These are phyloP conservation scores for Melanophora roralis DNA, from an alignment of 2,888 invertebrate species.

Conservation along the genomic window DNA sequence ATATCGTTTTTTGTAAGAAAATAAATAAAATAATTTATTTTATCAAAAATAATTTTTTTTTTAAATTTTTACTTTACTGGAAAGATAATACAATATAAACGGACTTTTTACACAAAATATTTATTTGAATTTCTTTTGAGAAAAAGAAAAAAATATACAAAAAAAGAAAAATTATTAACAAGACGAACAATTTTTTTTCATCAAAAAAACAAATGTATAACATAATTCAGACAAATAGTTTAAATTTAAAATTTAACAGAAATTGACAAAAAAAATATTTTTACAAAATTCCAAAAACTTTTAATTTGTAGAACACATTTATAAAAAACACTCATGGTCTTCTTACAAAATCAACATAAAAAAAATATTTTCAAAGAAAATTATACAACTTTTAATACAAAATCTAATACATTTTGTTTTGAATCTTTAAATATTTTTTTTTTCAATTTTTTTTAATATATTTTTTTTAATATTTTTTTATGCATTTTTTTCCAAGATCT, in stretches of 20 bases:
- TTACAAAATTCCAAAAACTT: neutral
- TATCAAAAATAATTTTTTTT: conserved; percentile 53
- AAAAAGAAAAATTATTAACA: neutral
- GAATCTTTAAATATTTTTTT: neutral
- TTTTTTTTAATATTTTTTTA: conserved; percentile 20
- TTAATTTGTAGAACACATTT: too few relatives aligned
- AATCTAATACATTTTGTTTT: conserved; percentile 44
- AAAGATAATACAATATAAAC: conserved; percentile 17
- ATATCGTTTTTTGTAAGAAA: conserved; percentile 15
- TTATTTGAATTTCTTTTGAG: neutral
- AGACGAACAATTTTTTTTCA: too few relatives aligned
- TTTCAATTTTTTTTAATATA: conserved; percentile 1
- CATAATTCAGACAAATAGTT: neutral
- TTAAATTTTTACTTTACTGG: neutral
- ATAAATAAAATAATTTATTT: conserved; percentile 20
- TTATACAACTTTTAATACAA: conserved; percentile 27
- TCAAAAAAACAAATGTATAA: neutral
- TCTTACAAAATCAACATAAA: conserved; percentile 11
- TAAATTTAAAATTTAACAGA: neutral
- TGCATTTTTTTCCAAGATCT: conserved; percentile 22
- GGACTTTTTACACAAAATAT: conserved; percentile 27
- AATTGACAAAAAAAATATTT: neutral
- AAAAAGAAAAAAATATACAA: neutral
- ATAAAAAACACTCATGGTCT: conserved; percentile 11
- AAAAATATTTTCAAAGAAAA: neutral